Evolutionary conservation across 1,140 invertebrate species (phyloP).

Genomic region (Steinernema feltiae): DNA sequence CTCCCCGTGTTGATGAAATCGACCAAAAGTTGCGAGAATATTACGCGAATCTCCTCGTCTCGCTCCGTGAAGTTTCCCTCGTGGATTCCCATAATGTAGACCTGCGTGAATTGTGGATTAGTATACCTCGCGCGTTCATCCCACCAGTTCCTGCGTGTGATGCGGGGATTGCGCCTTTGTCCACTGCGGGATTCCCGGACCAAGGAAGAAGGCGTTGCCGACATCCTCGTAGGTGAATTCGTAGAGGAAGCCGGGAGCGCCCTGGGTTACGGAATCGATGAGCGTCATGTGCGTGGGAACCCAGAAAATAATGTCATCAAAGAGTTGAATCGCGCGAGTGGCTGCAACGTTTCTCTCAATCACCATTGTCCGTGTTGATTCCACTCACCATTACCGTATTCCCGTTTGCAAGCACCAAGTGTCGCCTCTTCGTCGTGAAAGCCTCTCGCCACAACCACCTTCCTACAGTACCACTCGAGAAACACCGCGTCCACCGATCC

Average conservation of each 20-base stretch:
- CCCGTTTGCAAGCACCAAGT: background rate
- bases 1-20: conserved; percentile 14
- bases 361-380: background rate
- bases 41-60: conserved; percentile 1
- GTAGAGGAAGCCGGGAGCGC: background rate
- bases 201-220: background rate
- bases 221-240: background rate
- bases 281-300: background rate
- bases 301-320: background rate
- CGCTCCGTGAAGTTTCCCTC: conserved; percentile 12
- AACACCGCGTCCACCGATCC: background rate
- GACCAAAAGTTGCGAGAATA: conserved; percentile 7
- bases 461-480: conserved; percentile 8
- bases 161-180: background rate
- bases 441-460: background rate
- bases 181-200: background rate
- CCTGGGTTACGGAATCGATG: background rate
- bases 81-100: conserved; percentile 17
- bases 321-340: background rate
- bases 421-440: background rate
- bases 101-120: background rate
- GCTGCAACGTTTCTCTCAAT: background rate
- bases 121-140: too few relatives aligned
- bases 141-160: background rate
- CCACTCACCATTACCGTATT: background rate